phyloP scores from a whole-genome alignment of 2,888 invertebrate genomes.

The Plebejus argus region DNA sequence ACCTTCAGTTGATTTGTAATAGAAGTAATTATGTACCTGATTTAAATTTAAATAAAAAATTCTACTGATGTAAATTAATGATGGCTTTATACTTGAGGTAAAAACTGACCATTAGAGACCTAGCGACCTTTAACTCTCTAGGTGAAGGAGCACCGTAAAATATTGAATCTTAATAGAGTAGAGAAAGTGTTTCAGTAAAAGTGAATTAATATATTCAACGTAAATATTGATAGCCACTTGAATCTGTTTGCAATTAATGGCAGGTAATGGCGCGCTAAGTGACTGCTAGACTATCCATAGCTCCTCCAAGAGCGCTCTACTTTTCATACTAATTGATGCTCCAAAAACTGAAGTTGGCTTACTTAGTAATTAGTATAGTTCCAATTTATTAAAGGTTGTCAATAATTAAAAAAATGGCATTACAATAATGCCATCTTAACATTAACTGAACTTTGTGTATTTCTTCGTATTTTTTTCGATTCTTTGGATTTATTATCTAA shows the following conservation, averaged over 20 bases:
- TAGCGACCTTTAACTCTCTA: background rate
- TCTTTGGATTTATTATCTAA: too few relatives aligned
- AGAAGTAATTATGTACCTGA: too few relatives aligned
- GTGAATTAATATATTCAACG: slow-evolving; percentile 16
- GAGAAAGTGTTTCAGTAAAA: background rate
- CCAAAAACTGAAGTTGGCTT: slow-evolving; percentile 55
- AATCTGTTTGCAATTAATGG: slow-evolving; percentile 34
- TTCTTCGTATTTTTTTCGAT: too few relatives aligned
- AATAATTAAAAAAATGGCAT: too few relatives aligned
- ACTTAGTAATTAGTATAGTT: too few relatives aligned
- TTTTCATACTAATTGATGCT: slow-evolving; percentile 69
- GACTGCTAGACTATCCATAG: slow-evolving; percentile 47
- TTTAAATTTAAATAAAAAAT: too few relatives aligned
- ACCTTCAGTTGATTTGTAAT: too few relatives aligned
- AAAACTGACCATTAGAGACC: background rate
- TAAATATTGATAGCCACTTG: slow-evolving; percentile 15
- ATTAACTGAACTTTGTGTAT: too few relatives aligned
- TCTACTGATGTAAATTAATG: too few relatives aligned
- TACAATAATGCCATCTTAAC: too few relatives aligned
- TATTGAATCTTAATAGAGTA: background rate
- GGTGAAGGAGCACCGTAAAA: background rate
- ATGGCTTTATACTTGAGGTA: background rate
- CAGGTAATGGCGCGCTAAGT: slow-evolving; percentile 33
- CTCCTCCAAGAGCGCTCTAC: slow-evolving; percentile 47
- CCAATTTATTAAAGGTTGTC: too few relatives aligned